Conservation (phyloP, 2,113 vertebrate species). For the Chaenocephalus aceratus region DNA sequence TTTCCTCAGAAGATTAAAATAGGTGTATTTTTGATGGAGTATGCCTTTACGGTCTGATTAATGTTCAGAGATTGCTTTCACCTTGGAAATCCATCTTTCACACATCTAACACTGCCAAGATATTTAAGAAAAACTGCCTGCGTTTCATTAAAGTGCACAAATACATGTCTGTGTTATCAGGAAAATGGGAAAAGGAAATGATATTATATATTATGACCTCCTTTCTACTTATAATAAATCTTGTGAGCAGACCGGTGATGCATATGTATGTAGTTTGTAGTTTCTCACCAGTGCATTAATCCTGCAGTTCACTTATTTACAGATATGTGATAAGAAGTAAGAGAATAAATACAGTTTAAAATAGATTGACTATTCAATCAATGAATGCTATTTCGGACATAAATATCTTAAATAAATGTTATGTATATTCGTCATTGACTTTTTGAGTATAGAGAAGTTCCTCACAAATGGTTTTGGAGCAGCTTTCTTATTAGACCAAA, state of each 20-base stretch:
- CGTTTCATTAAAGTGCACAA: neutral
- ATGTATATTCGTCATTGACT: neutral
- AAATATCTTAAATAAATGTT: slow-evolving; percentile 2
- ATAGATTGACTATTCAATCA: neutral
- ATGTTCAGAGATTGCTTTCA: slow-evolving; percentile 4
- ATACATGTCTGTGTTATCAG: neutral
- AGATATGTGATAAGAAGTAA: neutral
- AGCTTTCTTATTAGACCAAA: neutral
- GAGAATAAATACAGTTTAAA: neutral
- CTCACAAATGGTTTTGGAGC: neutral
- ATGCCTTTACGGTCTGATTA: neutral
- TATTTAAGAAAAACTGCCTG: neutral
- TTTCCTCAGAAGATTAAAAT: neutral
- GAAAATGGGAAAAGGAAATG: no score
- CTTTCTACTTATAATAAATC: neutral
- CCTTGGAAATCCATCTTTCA: neutral
- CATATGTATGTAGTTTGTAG: neutral
- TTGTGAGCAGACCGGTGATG: neutral
- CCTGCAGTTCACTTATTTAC: neutral
- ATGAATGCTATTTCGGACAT: neutral
- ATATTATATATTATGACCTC: neutral
- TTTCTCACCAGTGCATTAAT: neutral
- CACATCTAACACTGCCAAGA: neutral
- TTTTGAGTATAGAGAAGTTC: neutral
- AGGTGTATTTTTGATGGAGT: slow-evolving; percentile 1